These are phyloP conservation scores for Epistrophe grossulariae DNA, from an alignment of 2,888 invertebrate species.

Conservation along the genomic window DNA sequence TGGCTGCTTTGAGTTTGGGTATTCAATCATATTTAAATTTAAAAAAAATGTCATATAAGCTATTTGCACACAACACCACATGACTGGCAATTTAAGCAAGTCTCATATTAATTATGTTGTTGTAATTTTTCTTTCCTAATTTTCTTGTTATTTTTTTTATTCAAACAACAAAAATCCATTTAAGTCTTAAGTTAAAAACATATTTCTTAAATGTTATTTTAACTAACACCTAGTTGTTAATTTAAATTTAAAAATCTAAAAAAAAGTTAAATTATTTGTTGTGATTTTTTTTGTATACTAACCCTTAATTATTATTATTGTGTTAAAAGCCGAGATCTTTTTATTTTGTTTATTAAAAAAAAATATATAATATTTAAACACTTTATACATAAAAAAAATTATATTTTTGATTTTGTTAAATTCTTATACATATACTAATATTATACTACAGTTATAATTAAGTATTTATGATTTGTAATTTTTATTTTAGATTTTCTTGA, in stretches of 20 bases:
- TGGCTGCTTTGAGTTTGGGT: constrained; percentile 52
- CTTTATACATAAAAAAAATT: constrained; percentile 27
- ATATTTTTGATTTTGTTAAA: constrained; percentile 67
- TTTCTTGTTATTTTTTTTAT: constrained; percentile 22
- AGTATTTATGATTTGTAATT: constrained; percentile 59
- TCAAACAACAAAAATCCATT: constrained; percentile 21
- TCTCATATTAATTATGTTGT: constrained; percentile 37
- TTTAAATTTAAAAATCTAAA: constrained; percentile 16
- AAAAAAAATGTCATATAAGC: constrained; percentile 29
- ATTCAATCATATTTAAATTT: constrained; percentile 7
- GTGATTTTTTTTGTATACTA: constrained; percentile 73
- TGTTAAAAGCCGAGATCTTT: constrained; percentile 16
- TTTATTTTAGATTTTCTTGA: constrained; percentile 27
- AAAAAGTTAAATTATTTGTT: constrained; percentile 55
- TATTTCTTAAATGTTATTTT: constrained; percentile 47
- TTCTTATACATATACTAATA: constrained; percentile 41
- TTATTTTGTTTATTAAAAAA: constrained; percentile 45
- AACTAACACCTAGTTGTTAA: constrained; percentile 58
- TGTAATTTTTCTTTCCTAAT: constrained; percentile 42
- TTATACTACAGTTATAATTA: constrained; percentile 19
- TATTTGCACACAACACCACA: constrained; percentile 65
- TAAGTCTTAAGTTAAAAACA: constrained; percentile 41
- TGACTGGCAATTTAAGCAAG: constrained; percentile 53
- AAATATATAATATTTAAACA: constrained; percentile 11
- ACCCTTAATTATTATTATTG: constrained; percentile 35